Conservation (phyloP, 2,797 vertebrate species). For the Halcyon smyrnensis region DNA sequence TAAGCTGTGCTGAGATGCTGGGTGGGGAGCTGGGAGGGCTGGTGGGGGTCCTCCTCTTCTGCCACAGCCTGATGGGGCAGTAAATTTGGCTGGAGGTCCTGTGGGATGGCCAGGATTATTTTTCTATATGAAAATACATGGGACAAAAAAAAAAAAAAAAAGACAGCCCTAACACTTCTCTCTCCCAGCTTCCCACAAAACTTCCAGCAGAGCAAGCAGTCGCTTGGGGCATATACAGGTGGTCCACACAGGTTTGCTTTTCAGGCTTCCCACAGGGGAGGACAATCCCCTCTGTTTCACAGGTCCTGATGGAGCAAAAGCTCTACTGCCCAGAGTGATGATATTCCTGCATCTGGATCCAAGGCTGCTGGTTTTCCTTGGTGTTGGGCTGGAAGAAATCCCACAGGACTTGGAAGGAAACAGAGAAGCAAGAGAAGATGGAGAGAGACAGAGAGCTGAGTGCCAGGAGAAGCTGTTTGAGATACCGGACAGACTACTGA, state of each 20-base stretch:
- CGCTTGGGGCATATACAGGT: neutral
- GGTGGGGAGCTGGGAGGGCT: neutral
- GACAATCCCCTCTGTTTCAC: neutral
- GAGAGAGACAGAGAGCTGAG: neutral
- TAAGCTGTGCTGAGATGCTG: neutral
- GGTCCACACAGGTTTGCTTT: neutral
- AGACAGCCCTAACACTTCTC: neutral
- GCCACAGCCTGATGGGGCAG: fast-evolving
- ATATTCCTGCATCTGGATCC: neutral
- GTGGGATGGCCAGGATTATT: neutral
- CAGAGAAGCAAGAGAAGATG: neutral
- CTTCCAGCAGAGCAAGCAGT: neutral
- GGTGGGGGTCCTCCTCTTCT: neutral
- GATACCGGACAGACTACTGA: neutral
- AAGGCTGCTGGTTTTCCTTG: neutral
- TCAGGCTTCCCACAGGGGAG: neutral
- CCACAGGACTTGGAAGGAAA: neutral
- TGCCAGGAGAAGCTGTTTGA: neutral
- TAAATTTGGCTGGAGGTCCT: neutral
- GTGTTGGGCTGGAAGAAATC: neutral
- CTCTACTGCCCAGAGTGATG: neutral
- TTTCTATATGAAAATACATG: neutral
- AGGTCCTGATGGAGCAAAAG: neutral
- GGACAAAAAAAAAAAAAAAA: neutral
- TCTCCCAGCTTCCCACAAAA: neutral